These are phyloP conservation scores for Daubentonia madagascariensis DNA, from an alignment of 2,113 vertebrate genomes.

Conservation along the genomic window DNA sequence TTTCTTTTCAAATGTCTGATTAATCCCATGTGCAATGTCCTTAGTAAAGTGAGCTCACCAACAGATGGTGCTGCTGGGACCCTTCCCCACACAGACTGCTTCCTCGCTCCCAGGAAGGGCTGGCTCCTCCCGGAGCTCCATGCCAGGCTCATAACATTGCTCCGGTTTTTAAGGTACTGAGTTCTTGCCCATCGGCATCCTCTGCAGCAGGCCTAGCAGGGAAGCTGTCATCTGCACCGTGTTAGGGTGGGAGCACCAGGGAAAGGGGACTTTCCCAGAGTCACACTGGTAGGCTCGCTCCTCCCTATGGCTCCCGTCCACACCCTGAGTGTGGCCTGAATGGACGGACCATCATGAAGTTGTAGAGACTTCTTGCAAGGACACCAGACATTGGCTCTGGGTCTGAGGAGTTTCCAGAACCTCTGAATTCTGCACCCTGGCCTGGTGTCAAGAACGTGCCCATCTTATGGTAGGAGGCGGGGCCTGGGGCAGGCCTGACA, in stretches of 20 bases:
- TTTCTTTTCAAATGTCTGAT: background rate
- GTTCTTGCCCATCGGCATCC: background rate
- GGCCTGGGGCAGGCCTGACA: background rate
- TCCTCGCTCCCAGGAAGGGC: background rate
- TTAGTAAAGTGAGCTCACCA: constrained; percentile 10
- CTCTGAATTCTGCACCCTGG: background rate
- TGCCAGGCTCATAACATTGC: background rate
- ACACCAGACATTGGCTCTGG: background rate
- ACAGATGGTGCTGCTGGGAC: constrained; percentile 27
- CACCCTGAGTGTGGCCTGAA: background rate
- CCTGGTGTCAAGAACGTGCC: background rate
- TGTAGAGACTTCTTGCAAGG: background rate
- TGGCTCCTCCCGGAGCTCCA: background rate
- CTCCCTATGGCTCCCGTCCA: background rate
- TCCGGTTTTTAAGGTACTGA: background rate
- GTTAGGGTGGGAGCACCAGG: background rate
- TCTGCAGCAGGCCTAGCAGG: background rate
- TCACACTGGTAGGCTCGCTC: background rate
- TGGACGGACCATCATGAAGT: background rate
- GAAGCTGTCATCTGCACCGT: accelerated
- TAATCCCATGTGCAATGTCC: background rate
- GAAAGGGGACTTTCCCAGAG: background rate
- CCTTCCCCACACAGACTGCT: background rate
- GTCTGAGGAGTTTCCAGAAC: background rate
- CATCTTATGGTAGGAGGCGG: background rate